phyloP scores from a whole-genome alignment of 2,888 invertebrate species.

The Mechanitis messenoides region DNA sequence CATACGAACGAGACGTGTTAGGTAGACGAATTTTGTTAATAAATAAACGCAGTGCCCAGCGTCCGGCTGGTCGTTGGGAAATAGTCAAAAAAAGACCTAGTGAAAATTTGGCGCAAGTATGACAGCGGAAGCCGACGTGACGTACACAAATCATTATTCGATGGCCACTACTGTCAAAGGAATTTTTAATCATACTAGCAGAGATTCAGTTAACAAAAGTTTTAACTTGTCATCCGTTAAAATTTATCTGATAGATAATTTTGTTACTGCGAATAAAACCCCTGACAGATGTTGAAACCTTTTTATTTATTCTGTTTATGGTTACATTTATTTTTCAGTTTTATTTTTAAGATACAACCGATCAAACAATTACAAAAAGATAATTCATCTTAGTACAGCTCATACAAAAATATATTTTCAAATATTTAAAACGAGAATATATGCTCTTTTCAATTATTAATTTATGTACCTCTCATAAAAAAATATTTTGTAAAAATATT shows the following conservation, averaged over 20 bases:
- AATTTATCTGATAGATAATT: conserved; percentile 43
- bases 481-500: too few species aligned
- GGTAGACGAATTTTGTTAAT: conserved; percentile 74
- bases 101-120: conserved; percentile 73
- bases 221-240: conserved; percentile 47
- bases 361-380: not conserved
- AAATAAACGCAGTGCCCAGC: conserved; percentile 71
- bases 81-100: conserved; percentile 56
- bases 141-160: conserved; percentile 69
- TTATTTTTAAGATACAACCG: not conserved
- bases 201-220: conserved; percentile 52
- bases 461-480: too few species aligned
- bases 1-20: conserved; percentile 48
- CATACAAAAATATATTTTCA: too few species aligned
- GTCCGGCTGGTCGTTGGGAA: conserved; percentile 59
- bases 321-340: conserved; percentile 14
- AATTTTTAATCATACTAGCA: conserved; percentile 69
- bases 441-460: too few species aligned
- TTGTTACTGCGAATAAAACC: conserved; percentile 38
- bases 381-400: too few species aligned
- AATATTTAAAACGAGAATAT: too few species aligned
- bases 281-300: conserved; percentile 45
- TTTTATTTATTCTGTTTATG: conserved; percentile 50
- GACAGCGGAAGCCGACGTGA: conserved; percentile 62
- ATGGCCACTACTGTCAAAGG: conserved; percentile 65